Evolutionary conservation across 1,140 invertebrate genomes (phyloP).

Genomic region (Asobara japonica): DNA sequence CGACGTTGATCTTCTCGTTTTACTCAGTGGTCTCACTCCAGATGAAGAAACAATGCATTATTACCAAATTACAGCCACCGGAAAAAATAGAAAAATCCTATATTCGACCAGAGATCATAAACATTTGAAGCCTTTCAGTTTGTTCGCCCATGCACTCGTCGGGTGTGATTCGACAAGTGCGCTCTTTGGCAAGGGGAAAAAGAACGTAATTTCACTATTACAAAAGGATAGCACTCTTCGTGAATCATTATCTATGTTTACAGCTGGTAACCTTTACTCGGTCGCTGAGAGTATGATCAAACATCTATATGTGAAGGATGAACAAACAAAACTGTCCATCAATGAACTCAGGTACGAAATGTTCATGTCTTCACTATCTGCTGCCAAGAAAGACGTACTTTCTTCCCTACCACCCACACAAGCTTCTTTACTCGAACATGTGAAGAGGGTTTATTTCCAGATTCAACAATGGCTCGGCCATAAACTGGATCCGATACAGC

Average conservation of each 20-base stretch:
- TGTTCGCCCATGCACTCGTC: slow-evolving; percentile 22
- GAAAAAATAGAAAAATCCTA: slow-evolving; percentile 13
- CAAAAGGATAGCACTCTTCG: not conserved
- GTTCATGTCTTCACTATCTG: not conserved
- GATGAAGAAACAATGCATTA: not conserved
- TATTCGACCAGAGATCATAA: slow-evolving; percentile 9
- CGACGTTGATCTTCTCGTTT: slow-evolving; percentile 16
- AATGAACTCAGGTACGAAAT: not conserved
- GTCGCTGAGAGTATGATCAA: slow-evolving; percentile 7
- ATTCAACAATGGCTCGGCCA: slow-evolving; percentile 41
- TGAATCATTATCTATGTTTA: not conserved
- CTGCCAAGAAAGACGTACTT: not conserved
- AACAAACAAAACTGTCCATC: not conserved
- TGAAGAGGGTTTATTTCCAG: slow-evolving; percentile 47
- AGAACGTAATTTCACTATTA: slow-evolving; percentile 5
- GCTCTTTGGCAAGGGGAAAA: slow-evolving; percentile 15
- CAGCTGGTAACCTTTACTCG: slow-evolving; percentile 1
- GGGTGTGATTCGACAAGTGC: slow-evolving; percentile 27
- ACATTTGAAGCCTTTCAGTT: slow-evolving; percentile 8
- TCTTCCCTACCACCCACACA: slow-evolving; percentile 42
- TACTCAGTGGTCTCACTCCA: slow-evolving; percentile 5
- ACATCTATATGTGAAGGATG: not conserved
- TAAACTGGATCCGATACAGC: slow-evolving; percentile 36
- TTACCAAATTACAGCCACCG: slow-evolving; percentile 12
- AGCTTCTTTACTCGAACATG: slow-evolving; percentile 41